These are phyloP conservation scores for Agonum fuliginosum DNA, from an alignment of 2,888 invertebrate species.

Conservation along the genomic window DNA sequence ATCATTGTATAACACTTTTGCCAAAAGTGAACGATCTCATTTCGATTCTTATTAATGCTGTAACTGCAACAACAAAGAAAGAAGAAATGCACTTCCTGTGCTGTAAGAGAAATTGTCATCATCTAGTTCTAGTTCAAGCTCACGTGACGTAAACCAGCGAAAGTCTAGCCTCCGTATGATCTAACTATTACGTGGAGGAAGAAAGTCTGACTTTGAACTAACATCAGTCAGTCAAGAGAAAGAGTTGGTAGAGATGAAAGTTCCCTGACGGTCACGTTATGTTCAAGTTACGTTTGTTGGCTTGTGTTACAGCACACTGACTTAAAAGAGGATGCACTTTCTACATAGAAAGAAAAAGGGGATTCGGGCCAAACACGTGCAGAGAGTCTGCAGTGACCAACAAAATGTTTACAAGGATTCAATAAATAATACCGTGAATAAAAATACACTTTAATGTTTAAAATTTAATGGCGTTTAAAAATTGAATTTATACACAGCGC, in stretches of 20 bases:
- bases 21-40: no score
- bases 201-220: slow-evolving; percentile 2
- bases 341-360: neutral
- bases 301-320: no score
- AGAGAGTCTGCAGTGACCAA: neutral
- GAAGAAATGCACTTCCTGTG: no score
- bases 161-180: neutral
- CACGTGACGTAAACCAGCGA: neutral
- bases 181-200: neutral
- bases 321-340: slow-evolving; percentile 16
- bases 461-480: no score
- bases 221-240: neutral
- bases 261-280: neutral
- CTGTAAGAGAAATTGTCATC: neutral
- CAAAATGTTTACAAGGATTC: no score
- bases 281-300: no score
- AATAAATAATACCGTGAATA: no score
- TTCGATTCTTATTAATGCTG: no score
- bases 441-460: no score
- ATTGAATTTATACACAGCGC: no score
- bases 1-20: no score
- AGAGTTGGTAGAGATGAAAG: neutral
- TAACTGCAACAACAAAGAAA: no score
- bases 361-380: slow-evolving; percentile 5
- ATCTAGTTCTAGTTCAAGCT: neutral